These are phyloP conservation scores for Drosophila lini DNA, from an alignment of 1,140 invertebrate genomes.

Conservation along the genomic window DNA sequence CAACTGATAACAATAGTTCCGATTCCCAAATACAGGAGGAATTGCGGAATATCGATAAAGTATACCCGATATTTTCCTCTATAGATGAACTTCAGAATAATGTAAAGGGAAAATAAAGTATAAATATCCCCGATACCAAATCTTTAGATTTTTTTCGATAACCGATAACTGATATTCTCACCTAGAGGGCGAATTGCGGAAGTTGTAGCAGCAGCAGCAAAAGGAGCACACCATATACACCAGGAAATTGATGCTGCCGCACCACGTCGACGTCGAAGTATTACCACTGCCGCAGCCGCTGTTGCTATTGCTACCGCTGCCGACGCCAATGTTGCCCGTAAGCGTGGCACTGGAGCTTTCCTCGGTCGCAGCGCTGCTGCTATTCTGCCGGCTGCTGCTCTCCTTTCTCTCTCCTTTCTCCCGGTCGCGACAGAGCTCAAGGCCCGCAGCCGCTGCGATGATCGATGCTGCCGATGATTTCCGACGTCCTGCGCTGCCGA, in stretches of 20 bases:
- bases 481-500: slow-evolving; percentile 41
- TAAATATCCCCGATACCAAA: neutral
- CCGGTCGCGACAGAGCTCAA: slow-evolving; percentile 38
- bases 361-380: slow-evolving; percentile 35
- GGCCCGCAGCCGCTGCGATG: slow-evolving; percentile 64
- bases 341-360: slow-evolving; percentile 47
- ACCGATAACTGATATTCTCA: slow-evolving; percentile 40
- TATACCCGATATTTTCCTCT: too few relatives aligned
- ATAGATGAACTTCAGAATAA: neutral
- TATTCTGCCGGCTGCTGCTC: slow-evolving; percentile 18
- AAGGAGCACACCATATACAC: slow-evolving; percentile 84
- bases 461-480: slow-evolving; percentile 76
- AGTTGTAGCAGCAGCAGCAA: slow-evolving; percentile 83
- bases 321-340: slow-evolving; percentile 32
- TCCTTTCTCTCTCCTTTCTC: slow-evolving; percentile 23
- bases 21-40: too few relatives aligned
- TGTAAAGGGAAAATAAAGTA: neutral
- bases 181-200: slow-evolving; percentile 79
- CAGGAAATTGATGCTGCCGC: slow-evolving; percentile 79
- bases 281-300: slow-evolving; percentile 38
- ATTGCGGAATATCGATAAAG: too few relatives aligned
- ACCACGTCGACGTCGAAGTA: slow-evolving; percentile 74
- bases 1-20: too few relatives aligned
- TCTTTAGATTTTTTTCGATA: neutral
- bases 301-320: slow-evolving; percentile 13